Percentiles rank a stretch among this genome's conserved stretches.
Conservation (phyloP, 2,113 vertebrate genomes). For the Mastomys coucha region DNA sequence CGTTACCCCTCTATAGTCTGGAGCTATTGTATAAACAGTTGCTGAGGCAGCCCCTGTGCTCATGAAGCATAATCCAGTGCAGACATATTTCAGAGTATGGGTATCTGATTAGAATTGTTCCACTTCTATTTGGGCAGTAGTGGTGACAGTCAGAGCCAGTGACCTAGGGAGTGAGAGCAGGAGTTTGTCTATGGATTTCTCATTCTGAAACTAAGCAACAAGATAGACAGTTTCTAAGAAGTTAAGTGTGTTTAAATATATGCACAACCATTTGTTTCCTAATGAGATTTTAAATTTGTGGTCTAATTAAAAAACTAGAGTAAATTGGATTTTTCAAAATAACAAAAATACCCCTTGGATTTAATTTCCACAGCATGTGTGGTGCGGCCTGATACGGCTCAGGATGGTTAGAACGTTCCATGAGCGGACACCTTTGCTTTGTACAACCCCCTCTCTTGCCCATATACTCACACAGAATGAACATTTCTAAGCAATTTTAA, state of each 20-base stretch:
- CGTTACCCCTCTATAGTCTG: neutral
- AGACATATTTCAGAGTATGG: conserved; percentile 21
- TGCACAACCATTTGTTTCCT: conserved; percentile 62
- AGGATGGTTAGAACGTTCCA: conserved; percentile 28
- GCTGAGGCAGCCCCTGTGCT: neutral
- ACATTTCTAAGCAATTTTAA: conserved; percentile 31
- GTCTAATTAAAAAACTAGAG: conserved; percentile 61
- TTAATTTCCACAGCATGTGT: conserved; percentile 55
- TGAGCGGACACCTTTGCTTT: conserved; percentile 17
- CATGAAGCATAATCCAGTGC: neutral
- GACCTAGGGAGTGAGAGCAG: neutral
- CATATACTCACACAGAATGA: neutral
- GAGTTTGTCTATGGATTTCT: neutral
- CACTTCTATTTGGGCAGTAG: neutral
- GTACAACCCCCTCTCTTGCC: neutral
- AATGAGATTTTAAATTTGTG: conserved; percentile 65
- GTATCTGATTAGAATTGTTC: conserved; percentile 9
- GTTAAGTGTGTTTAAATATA: conserved; percentile 54
- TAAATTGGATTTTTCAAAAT: conserved; percentile 61
- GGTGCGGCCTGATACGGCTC: neutral
- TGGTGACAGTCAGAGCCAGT: neutral
- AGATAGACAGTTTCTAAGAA: neutral
- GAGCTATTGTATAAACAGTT: neutral
- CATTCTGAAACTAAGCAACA: conserved; percentile 1
- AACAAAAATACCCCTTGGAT: conserved; percentile 30